Percentiles rank a stretch among this genome's conserved stretches.
Conservation (phyloP, 1,140 invertebrate genomes). For the Drosophila orena region DNA sequence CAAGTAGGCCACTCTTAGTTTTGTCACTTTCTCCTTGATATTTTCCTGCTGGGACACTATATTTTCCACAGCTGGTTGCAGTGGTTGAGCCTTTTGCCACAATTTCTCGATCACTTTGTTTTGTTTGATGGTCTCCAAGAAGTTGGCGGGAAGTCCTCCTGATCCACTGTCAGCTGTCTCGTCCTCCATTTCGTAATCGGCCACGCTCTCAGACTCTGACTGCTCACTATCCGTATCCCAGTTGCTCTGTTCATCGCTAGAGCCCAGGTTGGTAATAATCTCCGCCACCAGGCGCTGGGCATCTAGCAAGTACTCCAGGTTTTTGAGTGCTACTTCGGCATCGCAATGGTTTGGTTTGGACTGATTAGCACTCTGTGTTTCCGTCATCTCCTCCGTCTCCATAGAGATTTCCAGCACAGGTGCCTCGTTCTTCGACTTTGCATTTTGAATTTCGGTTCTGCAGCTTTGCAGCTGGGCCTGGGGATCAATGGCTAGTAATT, state of each 20-base stretch:
- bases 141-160: constrained; percentile 62
- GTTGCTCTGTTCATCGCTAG: constrained; percentile 85
- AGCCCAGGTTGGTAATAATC: constrained; percentile 90
- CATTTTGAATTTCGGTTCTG: constrained; percentile 10
- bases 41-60: constrained; percentile 23
- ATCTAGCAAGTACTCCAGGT: constrained; percentile 86
- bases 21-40: constrained; percentile 35
- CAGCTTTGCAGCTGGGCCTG: constrained; percentile 18
- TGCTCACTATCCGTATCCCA: constrained; percentile 50
- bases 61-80: constrained; percentile 27
- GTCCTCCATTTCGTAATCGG: constrained; percentile 62
- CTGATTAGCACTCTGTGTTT: constrained; percentile 12
- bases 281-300: constrained; percentile 89
- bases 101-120: constrained; percentile 60
- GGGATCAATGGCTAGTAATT: constrained; percentile 30
- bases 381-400: constrained; percentile 41
- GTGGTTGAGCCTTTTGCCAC: constrained; percentile 43
- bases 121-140: constrained; percentile 57
- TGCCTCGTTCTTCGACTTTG: constrained; percentile 23
- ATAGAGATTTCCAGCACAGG: constrained; percentile 43
- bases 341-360: constrained; percentile 19
- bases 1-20: constrained; percentile 61
- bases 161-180: constrained; percentile 43
- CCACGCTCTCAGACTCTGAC: constrained; percentile 71
- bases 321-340: constrained; percentile 83